phyloP scores from a whole-genome alignment of 2,888 invertebrate species.

The Andrena praecox region DNA sequence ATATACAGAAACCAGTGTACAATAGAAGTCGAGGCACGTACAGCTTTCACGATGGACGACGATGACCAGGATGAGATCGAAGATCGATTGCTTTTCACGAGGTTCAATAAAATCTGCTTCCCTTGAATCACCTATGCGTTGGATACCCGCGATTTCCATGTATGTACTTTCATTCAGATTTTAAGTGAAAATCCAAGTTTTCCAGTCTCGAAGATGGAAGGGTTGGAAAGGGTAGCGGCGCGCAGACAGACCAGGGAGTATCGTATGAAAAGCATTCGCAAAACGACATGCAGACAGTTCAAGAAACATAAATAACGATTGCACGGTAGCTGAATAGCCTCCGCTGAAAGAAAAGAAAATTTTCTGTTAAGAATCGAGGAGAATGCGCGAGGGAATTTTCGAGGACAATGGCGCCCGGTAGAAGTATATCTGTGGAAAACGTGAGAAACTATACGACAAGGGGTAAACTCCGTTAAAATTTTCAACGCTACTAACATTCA shows the following conservation, averaged over 20 bases:
- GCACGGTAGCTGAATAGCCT: too few relatives aligned
- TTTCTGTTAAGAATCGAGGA: neutral
- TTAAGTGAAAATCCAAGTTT: too few relatives aligned
- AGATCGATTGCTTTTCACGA: constrained; percentile 14
- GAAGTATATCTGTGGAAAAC: neutral
- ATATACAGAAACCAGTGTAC: constrained; percentile 45
- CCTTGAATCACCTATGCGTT: neutral
- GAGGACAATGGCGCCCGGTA: neutral
- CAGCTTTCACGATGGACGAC: constrained; percentile 46
- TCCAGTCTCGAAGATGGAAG: too few relatives aligned
- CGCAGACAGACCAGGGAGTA: neutral
- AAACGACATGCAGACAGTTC: too few relatives aligned
- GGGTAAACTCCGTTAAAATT: neutral
- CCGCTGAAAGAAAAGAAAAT: too few relatives aligned
- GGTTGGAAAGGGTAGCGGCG: too few relatives aligned
- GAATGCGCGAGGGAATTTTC: neutral
- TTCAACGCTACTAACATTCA: neutral
- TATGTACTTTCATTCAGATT: neutral
- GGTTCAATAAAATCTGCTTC: neutral
- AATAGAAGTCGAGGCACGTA: constrained; percentile 66
- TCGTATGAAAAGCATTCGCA: too few relatives aligned
- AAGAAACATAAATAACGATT: too few relatives aligned
- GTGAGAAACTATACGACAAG: neutral
- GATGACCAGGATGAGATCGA: constrained; percentile 44
- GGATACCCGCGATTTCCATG: neutral